Evolutionary conservation across 1,140 invertebrate species (phyloP).

Genomic region (Protaetia brevitarsis): DNA sequence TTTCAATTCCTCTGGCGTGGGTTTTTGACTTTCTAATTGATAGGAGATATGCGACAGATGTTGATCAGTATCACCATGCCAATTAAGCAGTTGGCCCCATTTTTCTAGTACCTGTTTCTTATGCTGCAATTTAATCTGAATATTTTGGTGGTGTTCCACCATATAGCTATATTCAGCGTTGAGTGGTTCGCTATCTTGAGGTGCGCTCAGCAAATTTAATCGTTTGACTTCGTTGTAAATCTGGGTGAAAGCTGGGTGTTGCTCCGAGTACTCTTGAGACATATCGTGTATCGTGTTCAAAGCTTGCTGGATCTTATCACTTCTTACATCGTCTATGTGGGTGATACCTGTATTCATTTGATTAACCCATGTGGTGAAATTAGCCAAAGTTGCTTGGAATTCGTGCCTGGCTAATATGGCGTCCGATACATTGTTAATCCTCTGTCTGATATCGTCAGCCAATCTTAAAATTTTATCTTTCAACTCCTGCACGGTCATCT

Average conservation of each 20-base stretch:
- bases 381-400: constrained; percentile 75
- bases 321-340: constrained; percentile 74
- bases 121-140: constrained; percentile 70
- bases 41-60: constrained; percentile 78
- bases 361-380: constrained; percentile 83
- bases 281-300: constrained; percentile 76
- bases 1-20: constrained; percentile 61
- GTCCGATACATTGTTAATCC: constrained; percentile 77
- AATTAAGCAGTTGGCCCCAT: constrained; percentile 78
- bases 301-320: constrained; percentile 73
- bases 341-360: constrained; percentile 69
- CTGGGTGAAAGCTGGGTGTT: constrained; percentile 66
- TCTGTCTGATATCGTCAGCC: constrained; percentile 67
- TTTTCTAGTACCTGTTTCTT: constrained; percentile 76
- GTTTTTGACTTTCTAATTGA: constrained; percentile 68
- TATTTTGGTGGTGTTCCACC: constrained; percentile 70
- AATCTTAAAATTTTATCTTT: constrained; percentile 69
- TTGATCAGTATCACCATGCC: constrained; percentile 76
- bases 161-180: constrained; percentile 71
- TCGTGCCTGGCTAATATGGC: constrained; percentile 77
- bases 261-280: constrained; percentile 77
- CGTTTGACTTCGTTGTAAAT: constrained; percentile 82
- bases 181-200: constrained; percentile 68
- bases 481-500: constrained; percentile 67
- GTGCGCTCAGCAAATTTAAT: constrained; percentile 63